Evolutionary conservation across 2,888 invertebrate genomes (phyloP).

Genomic region (Chymomyza amoena): DNA sequence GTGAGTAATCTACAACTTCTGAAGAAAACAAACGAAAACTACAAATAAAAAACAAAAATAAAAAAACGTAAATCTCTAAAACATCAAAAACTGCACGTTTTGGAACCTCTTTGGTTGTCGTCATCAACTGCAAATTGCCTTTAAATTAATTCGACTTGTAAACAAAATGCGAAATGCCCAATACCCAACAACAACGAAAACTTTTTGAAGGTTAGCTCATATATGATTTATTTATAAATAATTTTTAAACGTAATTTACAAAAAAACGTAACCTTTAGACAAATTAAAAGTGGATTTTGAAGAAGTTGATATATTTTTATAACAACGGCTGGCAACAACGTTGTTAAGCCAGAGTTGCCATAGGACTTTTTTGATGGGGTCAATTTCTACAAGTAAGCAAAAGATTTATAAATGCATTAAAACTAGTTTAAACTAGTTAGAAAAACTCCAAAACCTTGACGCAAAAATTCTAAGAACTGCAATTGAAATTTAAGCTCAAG

Average conservation of each 20-base stretch:
- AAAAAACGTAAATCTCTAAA: constrained; percentile 23
- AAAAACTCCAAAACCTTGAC: too few relatives aligned
- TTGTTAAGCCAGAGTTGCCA: too few relatives aligned
- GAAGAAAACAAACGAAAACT: constrained; percentile 19
- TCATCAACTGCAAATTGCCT: constrained; percentile 9
- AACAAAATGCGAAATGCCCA: constrained; percentile 53
- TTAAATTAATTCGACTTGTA: constrained; percentile 42
- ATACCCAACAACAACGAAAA: constrained; percentile 24
- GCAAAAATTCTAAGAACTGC: too few relatives aligned
- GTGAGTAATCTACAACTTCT: constrained; percentile 51
- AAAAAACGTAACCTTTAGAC: constrained; percentile 32
- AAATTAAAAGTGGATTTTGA: background rate
- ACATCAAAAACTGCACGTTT: constrained; percentile 30
- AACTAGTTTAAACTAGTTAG: too few relatives aligned
- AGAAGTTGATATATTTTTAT: background rate
- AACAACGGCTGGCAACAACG: background rate
- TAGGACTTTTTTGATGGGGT: too few relatives aligned
- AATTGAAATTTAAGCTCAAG: too few relatives aligned
- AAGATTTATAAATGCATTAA: too few relatives aligned
- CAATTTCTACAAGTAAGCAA: too few relatives aligned
- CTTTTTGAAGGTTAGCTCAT: constrained; percentile 54
- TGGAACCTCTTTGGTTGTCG: constrained; percentile 19
- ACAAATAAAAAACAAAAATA: background rate
- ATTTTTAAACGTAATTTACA: constrained; percentile 37
- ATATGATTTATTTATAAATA: constrained; percentile 53